phyloP scores from a whole-genome alignment of 2,888 invertebrate species.

The Neoascia interrupta region DNA sequence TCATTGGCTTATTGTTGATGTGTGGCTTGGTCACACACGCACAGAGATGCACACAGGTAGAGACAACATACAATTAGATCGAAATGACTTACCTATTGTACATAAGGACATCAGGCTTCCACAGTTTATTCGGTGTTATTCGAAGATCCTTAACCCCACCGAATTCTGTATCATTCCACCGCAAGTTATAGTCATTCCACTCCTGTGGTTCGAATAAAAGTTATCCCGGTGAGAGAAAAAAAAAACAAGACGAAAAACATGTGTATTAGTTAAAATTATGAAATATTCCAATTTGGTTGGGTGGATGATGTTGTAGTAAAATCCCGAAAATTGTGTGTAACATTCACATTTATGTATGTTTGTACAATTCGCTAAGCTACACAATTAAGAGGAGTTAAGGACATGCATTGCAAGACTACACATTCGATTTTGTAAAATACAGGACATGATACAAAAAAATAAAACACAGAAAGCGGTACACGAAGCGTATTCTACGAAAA shows the following conservation, averaged over 20 bases:
- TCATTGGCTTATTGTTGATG: constrained; percentile 67
- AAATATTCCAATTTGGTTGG: neutral
- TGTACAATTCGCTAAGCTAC: too few relatives aligned
- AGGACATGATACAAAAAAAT: too few relatives aligned
- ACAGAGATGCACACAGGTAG: constrained; percentile 15
- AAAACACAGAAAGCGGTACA: neutral
- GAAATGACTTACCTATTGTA: constrained; percentile 93
- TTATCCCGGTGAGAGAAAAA: neutral
- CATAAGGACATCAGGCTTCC: constrained; percentile 99
- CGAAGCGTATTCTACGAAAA: too few relatives aligned
- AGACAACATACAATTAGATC: constrained; percentile 34
- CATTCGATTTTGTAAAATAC: too few relatives aligned
- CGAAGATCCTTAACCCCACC: constrained; percentile 96
- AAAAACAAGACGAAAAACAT: constrained; percentile 7
- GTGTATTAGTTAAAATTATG: constrained; percentile 20
- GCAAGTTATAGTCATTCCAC: constrained; percentile 98
- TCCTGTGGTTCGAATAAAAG: constrained; percentile 90
- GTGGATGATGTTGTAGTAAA: constrained; percentile 22
- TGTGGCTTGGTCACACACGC: constrained; percentile 32
- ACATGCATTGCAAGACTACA: neutral
- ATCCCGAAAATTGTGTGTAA: constrained; percentile 16
- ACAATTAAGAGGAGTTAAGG: too few relatives aligned
- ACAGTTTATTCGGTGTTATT: constrained; percentile 96
- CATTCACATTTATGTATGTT: constrained; percentile 5
- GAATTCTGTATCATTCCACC: constrained; percentile 97